Percentiles rank a stretch among this genome's conserved stretches.
These are phyloP conservation scores for Mimas tiliae DNA, from an alignment of 2,888 invertebrate genomes.

Conservation along the genomic window DNA sequence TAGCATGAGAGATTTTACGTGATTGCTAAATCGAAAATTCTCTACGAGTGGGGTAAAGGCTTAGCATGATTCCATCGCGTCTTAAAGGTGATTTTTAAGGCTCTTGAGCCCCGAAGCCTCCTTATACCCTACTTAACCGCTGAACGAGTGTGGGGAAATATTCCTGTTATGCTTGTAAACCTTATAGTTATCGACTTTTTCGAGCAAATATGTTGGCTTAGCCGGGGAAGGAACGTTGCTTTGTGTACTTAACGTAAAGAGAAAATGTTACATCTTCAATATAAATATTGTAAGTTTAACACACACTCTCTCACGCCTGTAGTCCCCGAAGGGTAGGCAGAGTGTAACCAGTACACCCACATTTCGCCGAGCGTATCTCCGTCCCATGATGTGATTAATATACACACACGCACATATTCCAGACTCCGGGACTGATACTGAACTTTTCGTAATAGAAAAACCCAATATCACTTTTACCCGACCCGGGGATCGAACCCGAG, in stretches of 20 bases:
- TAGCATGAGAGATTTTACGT: background rate
- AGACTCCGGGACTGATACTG: too few species aligned
- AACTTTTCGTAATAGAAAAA: too few species aligned
- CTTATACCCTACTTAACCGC: slow-evolving; percentile 19
- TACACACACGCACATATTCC: too few species aligned
- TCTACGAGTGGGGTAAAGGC: slow-evolving; percentile 11
- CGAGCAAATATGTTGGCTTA: background rate
- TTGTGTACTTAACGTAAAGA: background rate
- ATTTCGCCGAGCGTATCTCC: too few species aligned
- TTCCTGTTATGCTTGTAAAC: slow-evolving; percentile 7
- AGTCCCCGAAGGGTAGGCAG: too few species aligned
- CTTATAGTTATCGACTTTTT: slow-evolving; percentile 15
- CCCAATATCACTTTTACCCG: too few species aligned
- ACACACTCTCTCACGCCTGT: too few species aligned
- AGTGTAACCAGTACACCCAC: too few species aligned
- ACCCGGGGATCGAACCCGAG: too few species aligned
- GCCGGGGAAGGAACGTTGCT: background rate
- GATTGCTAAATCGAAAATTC: slow-evolving; percentile 2
- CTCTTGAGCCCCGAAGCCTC: background rate
- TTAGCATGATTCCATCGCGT: slow-evolving; percentile 14
- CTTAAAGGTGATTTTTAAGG: slow-evolving; percentile 24
- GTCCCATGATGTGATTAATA: too few species aligned
- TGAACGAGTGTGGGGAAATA: slow-evolving; percentile 19
- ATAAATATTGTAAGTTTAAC: background rate
- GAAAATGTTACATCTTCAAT: background rate